These are phyloP conservation scores for Orius insidiosus DNA, from an alignment of 1,140 invertebrate species.

Conservation along the genomic window DNA sequence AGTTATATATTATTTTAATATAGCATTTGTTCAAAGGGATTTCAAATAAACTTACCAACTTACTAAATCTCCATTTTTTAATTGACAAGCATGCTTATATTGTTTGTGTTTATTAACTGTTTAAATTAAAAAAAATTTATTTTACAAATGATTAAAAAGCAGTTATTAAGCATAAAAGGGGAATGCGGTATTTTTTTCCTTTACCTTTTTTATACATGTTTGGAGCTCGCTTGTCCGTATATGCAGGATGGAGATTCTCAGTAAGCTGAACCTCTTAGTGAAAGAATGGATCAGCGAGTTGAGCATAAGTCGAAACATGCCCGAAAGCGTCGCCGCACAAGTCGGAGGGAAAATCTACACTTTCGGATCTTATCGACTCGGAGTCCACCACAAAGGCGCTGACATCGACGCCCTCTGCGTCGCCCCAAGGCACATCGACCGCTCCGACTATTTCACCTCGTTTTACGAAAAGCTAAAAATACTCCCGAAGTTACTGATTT, in stretches of 20 bases:
- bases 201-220: too few species aligned
- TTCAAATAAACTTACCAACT: background rate
- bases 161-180: too few species aligned
- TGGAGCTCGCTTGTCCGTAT: background rate
- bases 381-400: slow-evolving; percentile 90
- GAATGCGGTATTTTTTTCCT: too few species aligned
- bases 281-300: slow-evolving; percentile 84
- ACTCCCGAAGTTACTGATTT: slow-evolving; percentile 75
- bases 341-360: slow-evolving; percentile 97
- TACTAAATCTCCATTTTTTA: too few species aligned
- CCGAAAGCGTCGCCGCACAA: slow-evolving; percentile 61
- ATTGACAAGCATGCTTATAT: too few species aligned
- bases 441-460: slow-evolving; percentile 84
- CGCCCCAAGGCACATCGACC: slow-evolving; percentile 84
- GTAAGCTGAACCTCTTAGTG: slow-evolving; percentile 74
- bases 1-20: background rate
- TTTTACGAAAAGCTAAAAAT: slow-evolving; percentile 84
- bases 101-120: too few species aligned
- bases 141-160: too few species aligned
- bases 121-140: too few species aligned
- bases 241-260: slow-evolving; percentile 36
- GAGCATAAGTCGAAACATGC: slow-evolving; percentile 72
- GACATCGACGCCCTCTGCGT: slow-evolving; percentile 99
- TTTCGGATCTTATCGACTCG: slow-evolving; percentile 87
- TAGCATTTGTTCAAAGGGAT: too few species aligned